A percentile compares a stretch with the other conserved stretches of the same genome.
phyloP scores from a whole-genome alignment of 2,797 vertebrate species.

The Pempheris klunzingeri region DNA sequence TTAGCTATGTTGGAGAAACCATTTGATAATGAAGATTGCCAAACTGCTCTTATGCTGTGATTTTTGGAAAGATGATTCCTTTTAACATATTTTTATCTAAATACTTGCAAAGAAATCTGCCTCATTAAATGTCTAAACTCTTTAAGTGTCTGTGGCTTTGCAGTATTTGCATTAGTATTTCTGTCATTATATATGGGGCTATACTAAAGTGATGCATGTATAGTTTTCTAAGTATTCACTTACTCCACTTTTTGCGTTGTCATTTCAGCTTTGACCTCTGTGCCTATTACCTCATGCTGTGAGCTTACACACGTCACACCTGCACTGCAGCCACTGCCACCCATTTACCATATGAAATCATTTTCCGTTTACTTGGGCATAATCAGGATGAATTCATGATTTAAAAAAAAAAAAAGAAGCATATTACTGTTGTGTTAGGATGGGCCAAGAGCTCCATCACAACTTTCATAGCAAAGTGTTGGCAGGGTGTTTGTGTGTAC shows the following conservation, averaged over 20 bases:
- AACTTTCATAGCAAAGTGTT: conserved; percentile 45
- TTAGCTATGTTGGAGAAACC: neutral
- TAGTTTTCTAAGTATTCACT: conserved; percentile 42
- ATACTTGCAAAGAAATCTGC: neutral
- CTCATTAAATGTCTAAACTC: no score
- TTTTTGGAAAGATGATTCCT: neutral
- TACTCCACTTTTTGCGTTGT: conserved; percentile 33
- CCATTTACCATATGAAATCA: conserved; percentile 26
- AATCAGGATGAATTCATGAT: conserved; percentile 38
- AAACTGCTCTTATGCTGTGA: no score
- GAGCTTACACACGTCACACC: conserved; percentile 70
- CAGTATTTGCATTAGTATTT: conserved; percentile 18
- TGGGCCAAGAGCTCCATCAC: conserved; percentile 16
- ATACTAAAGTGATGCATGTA: neutral
- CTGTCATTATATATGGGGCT: neutral
- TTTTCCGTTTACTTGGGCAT: conserved; percentile 17
- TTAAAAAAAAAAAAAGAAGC: no score
- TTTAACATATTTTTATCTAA: neutral
- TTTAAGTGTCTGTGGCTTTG: neutral
- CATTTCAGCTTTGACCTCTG: conserved; percentile 26
- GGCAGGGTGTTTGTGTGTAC: conserved; percentile 31
- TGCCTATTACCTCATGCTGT: conserved; percentile 69
- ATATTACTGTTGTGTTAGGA: conserved; percentile 55
- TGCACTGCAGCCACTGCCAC: conserved; percentile 46
- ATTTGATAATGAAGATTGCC: neutral